A percentile compares a stretch with the other conserved stretches of the same genome.
Evolutionary conservation across 30 jellyfish, hydroid and myxozoan genomes (phyloP).

Genomic region (Hydra vulgaris): DNA sequence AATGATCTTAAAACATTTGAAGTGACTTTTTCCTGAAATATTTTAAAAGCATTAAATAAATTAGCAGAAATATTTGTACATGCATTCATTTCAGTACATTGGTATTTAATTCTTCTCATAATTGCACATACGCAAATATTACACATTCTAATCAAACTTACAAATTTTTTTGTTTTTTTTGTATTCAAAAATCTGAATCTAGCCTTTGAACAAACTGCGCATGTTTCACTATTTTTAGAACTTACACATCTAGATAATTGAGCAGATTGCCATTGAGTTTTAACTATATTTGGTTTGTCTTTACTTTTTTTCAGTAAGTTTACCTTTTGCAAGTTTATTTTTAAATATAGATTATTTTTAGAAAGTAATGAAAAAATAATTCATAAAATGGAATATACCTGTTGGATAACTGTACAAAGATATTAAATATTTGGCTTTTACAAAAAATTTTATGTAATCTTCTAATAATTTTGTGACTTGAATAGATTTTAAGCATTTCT

Average conservation of each 20-base stretch:
- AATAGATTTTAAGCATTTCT: no score
- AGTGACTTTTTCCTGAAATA: background rate
- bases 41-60: background rate
- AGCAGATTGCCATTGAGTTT: no score
- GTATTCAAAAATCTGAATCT: background rate
- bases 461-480: no score
- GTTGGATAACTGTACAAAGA: no score
- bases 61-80: background rate
- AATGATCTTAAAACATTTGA: background rate
- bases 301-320: no score
- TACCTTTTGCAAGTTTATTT: no score
- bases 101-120: background rate
- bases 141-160: background rate
- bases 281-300: no score
- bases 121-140: background rate
- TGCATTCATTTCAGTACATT: background rate
- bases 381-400: no score
- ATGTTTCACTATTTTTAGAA: background rate
- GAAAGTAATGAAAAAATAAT: no score
- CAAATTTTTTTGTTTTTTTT: background rate
- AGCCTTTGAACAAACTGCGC: background rate
- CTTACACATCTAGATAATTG: background rate
- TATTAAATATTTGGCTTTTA: no score
- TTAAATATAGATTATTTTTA: no score
- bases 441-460: no score